Evolutionary conservation across 2,113 vertebrate species (phyloP).

Genomic region (Platycercus adscitus): DNA sequence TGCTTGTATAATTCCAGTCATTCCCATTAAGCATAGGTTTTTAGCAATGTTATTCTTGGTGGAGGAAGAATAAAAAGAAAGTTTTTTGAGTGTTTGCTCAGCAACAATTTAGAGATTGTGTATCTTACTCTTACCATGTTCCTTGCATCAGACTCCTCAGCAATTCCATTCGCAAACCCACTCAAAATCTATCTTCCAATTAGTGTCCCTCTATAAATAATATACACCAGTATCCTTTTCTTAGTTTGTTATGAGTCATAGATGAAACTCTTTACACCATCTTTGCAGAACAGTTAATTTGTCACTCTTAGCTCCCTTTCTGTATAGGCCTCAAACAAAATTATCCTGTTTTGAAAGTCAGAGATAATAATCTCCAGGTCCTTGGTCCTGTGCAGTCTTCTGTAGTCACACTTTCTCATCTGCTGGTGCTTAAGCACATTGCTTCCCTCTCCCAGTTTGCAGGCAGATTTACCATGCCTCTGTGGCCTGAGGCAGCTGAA

Average conservation of each 20-base stretch:
- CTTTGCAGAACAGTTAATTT: not conserved
- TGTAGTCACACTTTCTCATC: not conserved
- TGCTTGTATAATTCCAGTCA: not conserved
- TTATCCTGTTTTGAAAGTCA: not conserved
- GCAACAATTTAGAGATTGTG: not conserved
- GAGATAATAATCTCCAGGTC: not conserved
- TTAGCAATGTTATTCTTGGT: not conserved
- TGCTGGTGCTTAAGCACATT: rapidly evolving
- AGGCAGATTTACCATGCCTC: not conserved
- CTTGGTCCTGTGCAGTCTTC: not conserved
- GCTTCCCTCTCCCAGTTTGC: not conserved
- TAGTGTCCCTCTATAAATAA: not conserved
- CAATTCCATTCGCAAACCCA: not conserved
- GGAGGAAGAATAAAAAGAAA: not conserved
- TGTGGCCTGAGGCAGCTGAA: not conserved
- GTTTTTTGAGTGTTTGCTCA: not conserved
- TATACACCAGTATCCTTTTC: not conserved
- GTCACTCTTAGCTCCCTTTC: not conserved
- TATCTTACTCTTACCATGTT: not conserved
- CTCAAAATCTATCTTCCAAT: not conserved
- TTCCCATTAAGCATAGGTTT: not conserved
- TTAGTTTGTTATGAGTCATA: not conserved
- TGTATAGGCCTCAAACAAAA: not conserved
- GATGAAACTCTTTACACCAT: not conserved
- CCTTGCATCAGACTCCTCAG: not conserved